These are phyloP conservation scores for Noctua janthina DNA, from an alignment of 2,888 invertebrate species.

Conservation along the genomic window DNA sequence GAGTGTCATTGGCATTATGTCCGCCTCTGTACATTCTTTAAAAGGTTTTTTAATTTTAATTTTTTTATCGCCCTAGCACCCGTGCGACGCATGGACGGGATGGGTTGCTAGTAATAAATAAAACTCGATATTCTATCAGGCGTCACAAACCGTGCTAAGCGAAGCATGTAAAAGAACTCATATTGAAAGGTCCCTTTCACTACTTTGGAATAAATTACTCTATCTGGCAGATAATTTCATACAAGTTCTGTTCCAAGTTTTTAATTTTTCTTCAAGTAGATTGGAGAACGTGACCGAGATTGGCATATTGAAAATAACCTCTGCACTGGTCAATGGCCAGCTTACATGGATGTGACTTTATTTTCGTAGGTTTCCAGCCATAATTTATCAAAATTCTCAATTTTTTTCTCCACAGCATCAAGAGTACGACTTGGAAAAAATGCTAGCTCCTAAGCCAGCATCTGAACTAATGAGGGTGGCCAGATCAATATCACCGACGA, in stretches of 20 bases:
- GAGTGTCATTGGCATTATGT: neutral
- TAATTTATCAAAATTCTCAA: neutral
- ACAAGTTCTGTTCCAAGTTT: neutral
- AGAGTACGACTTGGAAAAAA: slow-evolving; percentile 93
- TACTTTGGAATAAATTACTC: neutral
- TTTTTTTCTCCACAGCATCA: slow-evolving; percentile 77
- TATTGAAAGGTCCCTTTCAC: neutral
- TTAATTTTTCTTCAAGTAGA: neutral
- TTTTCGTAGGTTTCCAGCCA: neutral
- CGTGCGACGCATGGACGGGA: neutral
- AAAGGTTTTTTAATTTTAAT: too few relatives aligned
- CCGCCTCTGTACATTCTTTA: neutral
- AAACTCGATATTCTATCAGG: neutral
- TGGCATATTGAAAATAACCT: neutral
- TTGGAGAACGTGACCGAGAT: neutral
- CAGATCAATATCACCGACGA: slow-evolving; percentile 93
- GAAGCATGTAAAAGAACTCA: neutral
- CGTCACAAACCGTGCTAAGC: neutral
- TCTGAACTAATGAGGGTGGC: slow-evolving; percentile 92
- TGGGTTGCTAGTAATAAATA: neutral
- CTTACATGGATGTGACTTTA: neutral
- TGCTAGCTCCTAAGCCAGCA: slow-evolving; percentile 93
- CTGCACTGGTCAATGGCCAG: neutral
- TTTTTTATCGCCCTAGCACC: neutral
- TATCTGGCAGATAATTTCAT: neutral